Evolutionary conservation across 1,140 invertebrate species (phyloP), one percentile per base, ranked within the genome.

Genomic region (Drosophila subobscura): DNA sequence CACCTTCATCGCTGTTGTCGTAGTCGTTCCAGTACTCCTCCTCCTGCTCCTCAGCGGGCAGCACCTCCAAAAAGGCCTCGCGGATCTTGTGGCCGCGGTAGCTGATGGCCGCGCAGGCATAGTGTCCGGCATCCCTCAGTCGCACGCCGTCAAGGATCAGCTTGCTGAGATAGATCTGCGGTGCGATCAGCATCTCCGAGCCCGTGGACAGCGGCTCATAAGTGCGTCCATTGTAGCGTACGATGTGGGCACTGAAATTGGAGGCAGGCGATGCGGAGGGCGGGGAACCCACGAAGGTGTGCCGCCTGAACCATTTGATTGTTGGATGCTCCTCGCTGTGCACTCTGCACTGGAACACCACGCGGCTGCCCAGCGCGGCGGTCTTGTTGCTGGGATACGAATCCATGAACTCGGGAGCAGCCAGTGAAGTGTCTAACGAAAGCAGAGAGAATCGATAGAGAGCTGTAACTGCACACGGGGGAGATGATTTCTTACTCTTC

Each of bases 291-390:
- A 45, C 23, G 14, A 54, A 70, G 37, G 22, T 42, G 1, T 60
- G 71, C 7, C 90, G 60, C 2, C 72, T 65, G 47, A 91, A 91
- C 90, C 90, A 91, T 57, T 90, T 91, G 10, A 91, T 91, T 0
- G 81, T 91, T 2, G 89, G 79, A 56, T 89, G 76, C 51, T 80
- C 85, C 45, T 88, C 78, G 60, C 90, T 90, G 41, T 91, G 79
- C 5, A 91, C 90, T 1, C 90, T 77, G 29, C 90, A 91, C 56
- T 91, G 90, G 42, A 91, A 89, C 2, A 91, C 88, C 7, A 80
- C 81, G 10, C 88, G 77, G 23, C 52, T 74, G 12, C 79, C 85
- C 10, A 60, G 37, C 0, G 45, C n/a, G 0, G 54, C 70, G 0
- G 85, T 79, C 20, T 84, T 78, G 25, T 91, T 91, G 50, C 71